Evolutionary conservation across 92 coral and sea anemone genomes (phyloP), one percentile per base, ranked within the genome.

Genomic region (Parazoanthus atlanticus): DNA sequence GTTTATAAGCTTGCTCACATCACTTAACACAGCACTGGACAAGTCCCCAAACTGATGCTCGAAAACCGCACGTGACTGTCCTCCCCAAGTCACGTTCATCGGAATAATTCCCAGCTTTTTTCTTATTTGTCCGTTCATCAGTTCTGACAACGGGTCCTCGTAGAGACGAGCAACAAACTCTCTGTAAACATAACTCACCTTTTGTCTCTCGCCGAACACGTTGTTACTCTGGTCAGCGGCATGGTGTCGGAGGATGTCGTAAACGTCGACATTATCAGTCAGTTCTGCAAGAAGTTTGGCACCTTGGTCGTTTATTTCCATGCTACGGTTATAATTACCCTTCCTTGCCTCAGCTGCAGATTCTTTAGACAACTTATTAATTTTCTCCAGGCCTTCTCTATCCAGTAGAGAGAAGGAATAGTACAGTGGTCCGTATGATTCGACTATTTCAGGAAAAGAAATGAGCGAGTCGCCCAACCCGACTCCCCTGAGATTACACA

Each of bases 121-220:
- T 78, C 95, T 94, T 89, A 94, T 93, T 71, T 94, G 93, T 29
- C 97, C 97, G 86, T 94, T 94, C 97, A 94, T 94, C 82, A 94
- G 92, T 8, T 88, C 86, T 61, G 76, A 85, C 34, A 92, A 90
- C 23, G 90, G 82, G 33, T 87, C 76, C 67, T 90, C 88, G 56
- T 92, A 89, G 13, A 86, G 88, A 25, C 90, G 81, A 29, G 79
- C 78, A 73, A 90, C 85, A 65, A 92, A 86, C 8, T 78, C 86
- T 31, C 76, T 66, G 78, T 89, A 94, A 76, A 82, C 19, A 74
- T 46, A 78, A 77, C 71, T 67, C 34, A 82, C 54, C n/a, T 72
- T 32, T 29, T 73, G 6, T 23, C 84, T 65, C 78, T 79, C 70
- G 6, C n/a, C 3, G 10, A 30, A 33, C 43, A 80, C 23, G 5